Conservation (phyloP, 2,797 vertebrate species). For the Sternotherus odoratus region DNA sequence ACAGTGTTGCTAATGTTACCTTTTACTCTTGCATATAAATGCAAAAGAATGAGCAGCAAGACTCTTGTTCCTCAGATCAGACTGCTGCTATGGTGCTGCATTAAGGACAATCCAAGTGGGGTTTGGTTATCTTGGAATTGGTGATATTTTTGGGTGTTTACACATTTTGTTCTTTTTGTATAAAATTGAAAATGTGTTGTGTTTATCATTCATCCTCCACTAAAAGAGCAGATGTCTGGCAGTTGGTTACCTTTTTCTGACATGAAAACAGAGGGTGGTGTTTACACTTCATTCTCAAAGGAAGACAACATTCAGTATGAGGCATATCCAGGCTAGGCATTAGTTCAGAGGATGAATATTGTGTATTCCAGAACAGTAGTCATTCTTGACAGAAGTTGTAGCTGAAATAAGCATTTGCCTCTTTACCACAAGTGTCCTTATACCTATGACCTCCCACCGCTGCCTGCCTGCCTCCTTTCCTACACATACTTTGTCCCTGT, state of each 20-base stretch:
- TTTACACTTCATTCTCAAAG: constrained; percentile 61
- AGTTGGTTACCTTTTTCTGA: constrained; percentile 23
- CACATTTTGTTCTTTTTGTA: constrained; percentile 12
- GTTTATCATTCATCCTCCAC: constrained; percentile 14
- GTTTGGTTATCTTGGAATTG: constrained; percentile 31
- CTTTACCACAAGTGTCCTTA: constrained; percentile 13
- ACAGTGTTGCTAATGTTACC: constrained; percentile 90
- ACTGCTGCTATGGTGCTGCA: constrained; percentile 44
- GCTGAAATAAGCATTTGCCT: constrained; percentile 29
- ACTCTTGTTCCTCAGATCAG: constrained; percentile 44
- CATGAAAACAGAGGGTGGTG: constrained; percentile 56
- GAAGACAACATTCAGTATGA: constrained; percentile 34
- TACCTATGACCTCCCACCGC: not conserved
- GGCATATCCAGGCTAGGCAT: not conserved
- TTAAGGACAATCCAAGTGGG: constrained; percentile 40
- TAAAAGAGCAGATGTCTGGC: constrained; percentile 12
- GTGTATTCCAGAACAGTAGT: constrained; percentile 26
- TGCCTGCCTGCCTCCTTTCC: not conserved
- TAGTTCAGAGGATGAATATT: constrained; percentile 7
- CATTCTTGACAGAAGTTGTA: constrained; percentile 5
- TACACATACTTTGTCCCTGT: constrained; percentile 13
- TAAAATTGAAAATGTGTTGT: constrained; percentile 19
- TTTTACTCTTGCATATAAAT: not conserved
- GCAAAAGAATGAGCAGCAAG: constrained; percentile 36
- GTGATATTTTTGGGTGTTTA: constrained; percentile 49